A percentile compares a stretch with the other conserved stretches of the same genome.
Evolutionary conservation across 37 sponge, comb jelly and placozoan species (phyloP).

Genomic region (Beroe forskalii): DNA sequence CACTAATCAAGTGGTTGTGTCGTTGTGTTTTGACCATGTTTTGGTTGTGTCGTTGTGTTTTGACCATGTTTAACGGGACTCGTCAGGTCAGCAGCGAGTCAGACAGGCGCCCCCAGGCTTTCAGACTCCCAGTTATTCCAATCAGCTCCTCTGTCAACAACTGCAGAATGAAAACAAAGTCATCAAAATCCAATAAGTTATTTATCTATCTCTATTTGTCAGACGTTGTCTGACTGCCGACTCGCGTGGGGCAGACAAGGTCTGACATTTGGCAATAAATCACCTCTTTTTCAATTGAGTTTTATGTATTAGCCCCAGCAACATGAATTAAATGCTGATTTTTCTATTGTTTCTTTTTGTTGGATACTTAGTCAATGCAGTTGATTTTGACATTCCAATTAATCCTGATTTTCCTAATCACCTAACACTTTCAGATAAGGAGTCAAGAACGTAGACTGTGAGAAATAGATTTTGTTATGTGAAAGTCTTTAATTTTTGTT

Average conservation of each 20-base stretch:
- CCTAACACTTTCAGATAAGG: constrained; percentile 26
- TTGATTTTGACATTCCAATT: too few relatives aligned
- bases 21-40: background rate
- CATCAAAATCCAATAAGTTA: constrained; percentile 58
- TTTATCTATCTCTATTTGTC: too few relatives aligned
- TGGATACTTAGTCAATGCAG: too few relatives aligned
- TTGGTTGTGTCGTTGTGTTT: background rate
- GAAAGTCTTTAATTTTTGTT: background rate
- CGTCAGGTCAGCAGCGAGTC: constrained; percentile 16
- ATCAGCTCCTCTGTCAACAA: constrained; percentile 56
- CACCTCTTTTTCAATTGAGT: too few relatives aligned
- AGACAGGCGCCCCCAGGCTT: constrained; percentile 61
- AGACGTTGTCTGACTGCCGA: too few relatives aligned
- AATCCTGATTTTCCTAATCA: too few relatives aligned
- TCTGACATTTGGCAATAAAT: too few relatives aligned
- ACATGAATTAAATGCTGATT: too few relatives aligned
- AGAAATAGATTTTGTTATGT: background rate
- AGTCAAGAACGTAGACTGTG: constrained; percentile 9
- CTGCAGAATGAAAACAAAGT: constrained; percentile 64
- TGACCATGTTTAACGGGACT: background rate
- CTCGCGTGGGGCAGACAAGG: too few relatives aligned
- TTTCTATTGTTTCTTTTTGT: too few relatives aligned
- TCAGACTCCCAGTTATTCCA: constrained; percentile 52
- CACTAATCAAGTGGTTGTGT: too few relatives aligned
- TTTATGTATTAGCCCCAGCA: too few relatives aligned